Evolutionary conservation across 2,888 invertebrate species (phyloP), one percentile per base, ranked within the genome.

Genomic region (Sceliomorpha sp.): DNA sequence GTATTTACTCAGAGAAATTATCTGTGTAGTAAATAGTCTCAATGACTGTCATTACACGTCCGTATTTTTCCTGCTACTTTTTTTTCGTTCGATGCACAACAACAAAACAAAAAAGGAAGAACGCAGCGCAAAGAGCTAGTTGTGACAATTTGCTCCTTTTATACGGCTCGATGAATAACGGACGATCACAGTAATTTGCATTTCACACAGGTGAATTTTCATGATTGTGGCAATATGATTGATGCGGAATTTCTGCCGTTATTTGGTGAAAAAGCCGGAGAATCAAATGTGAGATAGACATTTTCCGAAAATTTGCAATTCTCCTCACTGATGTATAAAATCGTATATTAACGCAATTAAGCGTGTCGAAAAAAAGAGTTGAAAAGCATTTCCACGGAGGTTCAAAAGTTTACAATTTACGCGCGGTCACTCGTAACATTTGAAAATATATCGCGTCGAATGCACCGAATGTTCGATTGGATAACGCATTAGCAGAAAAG

Each of bases 121-220:
- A n/a, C n/a, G n/a, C n/a, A n/a, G n/a, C n/a, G n/a, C n/a, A n/a
- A n/a, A n/a, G n/a, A n/a, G 20, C 20, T 20, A 20, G 14, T 42
- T 42, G 40, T 15, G 17, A 37, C 39, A 32, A 37, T 48, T 34
- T 9, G 12, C n/a, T 20, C n/a, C 9, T 10, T 39, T 53, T 29
- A 26, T 45, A 39, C 20, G 44, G 36, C 39, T 56, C 40, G 36
- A 56, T 56, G 56, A 56, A 56, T 64, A 50, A 44, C 34, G 13
- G 34, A 12, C 55, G 48, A 63, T 55, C 42, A 48, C 36, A 36
- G 48, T 36, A 48, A 64, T 56, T 63, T 56, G 47, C 55, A 62
- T 60, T 62, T 62, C 45, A 47, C 24, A n/a, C 29, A 12, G 12
- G 34, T 7, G 1, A 45, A 39, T 27, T 60, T 60, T 44, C 32